Conservation (phyloP, 2,888 invertebrate species). For the Blastobasis lacticolella region DNA sequence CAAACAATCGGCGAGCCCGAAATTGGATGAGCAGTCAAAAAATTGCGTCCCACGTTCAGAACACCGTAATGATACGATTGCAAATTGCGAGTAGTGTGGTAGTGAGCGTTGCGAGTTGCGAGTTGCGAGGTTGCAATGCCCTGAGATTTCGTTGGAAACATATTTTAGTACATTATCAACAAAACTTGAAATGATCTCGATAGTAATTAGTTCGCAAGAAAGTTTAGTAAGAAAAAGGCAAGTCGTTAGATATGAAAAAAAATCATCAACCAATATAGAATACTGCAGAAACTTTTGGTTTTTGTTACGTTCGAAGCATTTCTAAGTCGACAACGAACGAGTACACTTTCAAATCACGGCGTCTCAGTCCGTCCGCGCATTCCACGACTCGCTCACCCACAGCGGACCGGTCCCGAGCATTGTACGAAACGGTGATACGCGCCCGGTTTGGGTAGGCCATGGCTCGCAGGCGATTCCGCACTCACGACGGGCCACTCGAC, state of each 20-base stretch:
- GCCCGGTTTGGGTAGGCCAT: conserved; percentile 39
- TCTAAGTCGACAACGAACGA: conserved; percentile 43
- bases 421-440: conserved; percentile 57
- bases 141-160: too few species aligned
- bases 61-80: conserved; percentile 13
- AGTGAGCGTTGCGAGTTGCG: too few species aligned
- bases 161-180: too few species aligned
- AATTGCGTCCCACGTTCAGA: conserved; percentile 24
- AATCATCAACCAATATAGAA: too few species aligned
- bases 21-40: conserved; percentile 29
- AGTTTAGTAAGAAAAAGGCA: too few species aligned
- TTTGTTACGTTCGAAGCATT: conserved; percentile 18
- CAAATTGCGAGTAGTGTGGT: too few species aligned
- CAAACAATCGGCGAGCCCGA: conserved; percentile 33
- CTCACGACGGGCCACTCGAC: conserved; percentile 21
- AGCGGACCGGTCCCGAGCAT: conserved; percentile 69
- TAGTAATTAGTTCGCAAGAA: too few species aligned
- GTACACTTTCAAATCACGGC: conserved; percentile 66
- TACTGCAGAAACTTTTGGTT: too few species aligned
- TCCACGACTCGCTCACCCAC: conserved; percentile 72
- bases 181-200: too few species aligned
- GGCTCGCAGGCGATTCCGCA: conserved; percentile 23
- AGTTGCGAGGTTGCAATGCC: too few species aligned
- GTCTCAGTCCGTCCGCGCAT: conserved; percentile 63
- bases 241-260: too few species aligned